A percentile compares a stretch with the other conserved stretches of the same genome.
These are phyloP conservation scores for Rhyacophila evoluta DNA, from an alignment of 2,888 invertebrate genomes.

Conservation along the genomic window DNA sequence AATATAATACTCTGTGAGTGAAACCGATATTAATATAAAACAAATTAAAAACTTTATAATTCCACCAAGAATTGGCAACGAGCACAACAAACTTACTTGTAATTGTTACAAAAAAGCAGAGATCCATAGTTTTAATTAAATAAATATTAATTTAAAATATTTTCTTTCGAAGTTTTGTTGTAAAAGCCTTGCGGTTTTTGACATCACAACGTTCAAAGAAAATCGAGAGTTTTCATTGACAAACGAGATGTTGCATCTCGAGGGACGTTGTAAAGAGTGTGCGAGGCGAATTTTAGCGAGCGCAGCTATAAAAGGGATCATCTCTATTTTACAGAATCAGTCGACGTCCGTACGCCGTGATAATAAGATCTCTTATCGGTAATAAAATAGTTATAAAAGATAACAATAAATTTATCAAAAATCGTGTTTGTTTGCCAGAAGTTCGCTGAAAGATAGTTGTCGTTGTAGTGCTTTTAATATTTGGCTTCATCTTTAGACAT, in stretches of 20 bases:
- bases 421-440: background rate
- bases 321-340: conserved; percentile 19
- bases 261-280: background rate
- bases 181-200: conserved; percentile 18
- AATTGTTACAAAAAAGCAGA: no score
- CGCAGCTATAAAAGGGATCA: conserved; percentile 7
- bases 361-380: background rate
- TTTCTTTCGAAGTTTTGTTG: no score
- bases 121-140: no score
- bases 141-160: no score
- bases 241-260: background rate
- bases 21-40: no score
- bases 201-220: background rate
- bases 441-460: background rate
- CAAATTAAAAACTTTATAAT: no score
- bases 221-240: conserved; percentile 9
- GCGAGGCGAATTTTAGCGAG: background rate
- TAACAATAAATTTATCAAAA: background rate
- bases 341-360: conserved; percentile 15
- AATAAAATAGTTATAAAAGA: background rate
- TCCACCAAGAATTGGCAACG: no score
- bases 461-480: background rate
- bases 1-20: no score
- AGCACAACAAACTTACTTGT: no score
- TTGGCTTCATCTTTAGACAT: background rate